Base-by-base conservation (phyloP, 2,888 invertebrate species). In the Urechis unicinctus region DNA sequence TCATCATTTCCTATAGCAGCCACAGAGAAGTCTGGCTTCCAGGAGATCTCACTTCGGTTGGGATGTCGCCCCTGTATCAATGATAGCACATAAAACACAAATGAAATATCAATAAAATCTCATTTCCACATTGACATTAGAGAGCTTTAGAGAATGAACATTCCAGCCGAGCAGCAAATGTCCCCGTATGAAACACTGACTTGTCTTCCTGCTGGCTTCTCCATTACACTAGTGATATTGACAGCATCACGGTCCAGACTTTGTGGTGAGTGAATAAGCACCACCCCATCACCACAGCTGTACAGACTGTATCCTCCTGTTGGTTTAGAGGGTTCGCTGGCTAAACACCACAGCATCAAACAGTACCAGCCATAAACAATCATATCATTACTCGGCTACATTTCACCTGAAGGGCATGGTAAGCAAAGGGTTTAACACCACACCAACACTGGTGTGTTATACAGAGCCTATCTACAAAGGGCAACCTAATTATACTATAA, bases 1-100 rank as follows among this genome's bases (percentile, higher is more conserved):
- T 82, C 81, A 61, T 78, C 80, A 59, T 83, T 83, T 30, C 87
- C 87, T 42, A 85, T 74, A 44, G 86, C 81, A 50, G 88, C 72
- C n/a, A 81, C 71, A 6, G 79, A 76, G 63, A 78, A 79, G 71
- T 85, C 83, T 22, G 82, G 80, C 63, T 84, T 85, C 85, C 85
- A 86, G 13, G 81, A 71, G 57, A 85, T 79, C 57, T 83, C 83
- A 52, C 83, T 82, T 42, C 81, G 59, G 22, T 60, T 62, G 24
- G 66, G 36, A 9, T 13, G 9, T 36, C 17, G 9, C 17, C 36
- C 36, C 36, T 36, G 36, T 17, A 36, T 17, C n/a, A n/a, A n/a
- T n/a, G n/a, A n/a, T n/a, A n/a, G n/a, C n/a, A n/a, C n/a, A n/a
- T n/a, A n/a, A n/a, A n/a, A 68, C 9, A 22, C 2, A 48, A 48